Base-by-base conservation (phyloP, 2,797 vertebrate species). In the Oryzias dopingdopingensis region DNA sequence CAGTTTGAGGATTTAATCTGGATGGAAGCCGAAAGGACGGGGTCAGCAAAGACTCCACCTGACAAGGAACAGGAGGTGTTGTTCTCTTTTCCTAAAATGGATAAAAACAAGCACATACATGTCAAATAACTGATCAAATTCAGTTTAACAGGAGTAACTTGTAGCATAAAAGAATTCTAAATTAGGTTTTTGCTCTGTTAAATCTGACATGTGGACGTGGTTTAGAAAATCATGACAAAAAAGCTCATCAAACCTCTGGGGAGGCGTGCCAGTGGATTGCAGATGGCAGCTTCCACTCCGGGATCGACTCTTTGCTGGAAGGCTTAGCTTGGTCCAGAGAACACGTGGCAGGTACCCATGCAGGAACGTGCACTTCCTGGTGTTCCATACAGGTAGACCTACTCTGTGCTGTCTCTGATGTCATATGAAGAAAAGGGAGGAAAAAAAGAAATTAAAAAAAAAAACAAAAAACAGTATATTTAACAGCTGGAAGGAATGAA, bases 221-320 rank as follows among this genome's bases (percentile, higher is more conserved):
- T 51, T 29, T 24, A 58, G 29, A 1, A 40, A 37, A 5, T 26
- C 26, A 18, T 55, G 16, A 8, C 10, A 26, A 4, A 56, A 32
- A 17, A 51, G 46, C 44, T 17, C 23, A 47, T 43, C 67, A 46
- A 16, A 93, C 92, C 92, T 92, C 85, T 52, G 91, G 88, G 68
- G 88, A 91, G 50, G 86, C 65, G 6, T 86, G 80, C 2, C 65
- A 82, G 52, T 49, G 65, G 46, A 82, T 5, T 0, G 71, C 23
- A 37, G 80, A 42, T 44, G 89, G 89, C 37, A 88, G 79, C 77
- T 88, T 93, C 89, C 88, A 91, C 32, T 89, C 90, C 1, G 85
- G 71, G 5, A 74, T 15, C 0, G 63, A 44, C 43, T 89, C 88
- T 57, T 65, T 80, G 56, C 7, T 63, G n/a, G 32, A 48, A 52